A percentile compares a stretch with the other conserved stretches of the same genome.
These are phyloP conservation scores for Ochotona curzoniae DNA, from an alignment of 2,113 vertebrate genomes.

Conservation along the genomic window DNA sequence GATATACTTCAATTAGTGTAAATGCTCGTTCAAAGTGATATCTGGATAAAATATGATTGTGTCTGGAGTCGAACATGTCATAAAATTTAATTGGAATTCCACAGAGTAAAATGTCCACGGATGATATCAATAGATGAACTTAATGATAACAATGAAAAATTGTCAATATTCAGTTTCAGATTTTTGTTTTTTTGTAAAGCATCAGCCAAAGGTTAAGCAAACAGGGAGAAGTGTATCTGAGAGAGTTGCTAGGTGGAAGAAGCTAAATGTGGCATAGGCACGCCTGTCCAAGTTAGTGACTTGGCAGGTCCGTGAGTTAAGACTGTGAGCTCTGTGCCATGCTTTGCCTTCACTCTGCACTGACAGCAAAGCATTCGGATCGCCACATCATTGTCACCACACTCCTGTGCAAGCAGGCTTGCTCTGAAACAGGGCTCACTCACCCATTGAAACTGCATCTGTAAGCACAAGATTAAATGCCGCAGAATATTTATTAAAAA, in stretches of 20 bases:
- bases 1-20: slow-evolving; percentile 64
- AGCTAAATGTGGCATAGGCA: fast-evolving
- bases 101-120: not conserved
- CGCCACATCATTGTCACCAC: not conserved
- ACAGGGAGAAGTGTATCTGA: not conserved
- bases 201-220: fast-evolving
- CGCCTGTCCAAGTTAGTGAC: not conserved
- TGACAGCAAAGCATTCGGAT: not conserved
- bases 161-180: not conserved
- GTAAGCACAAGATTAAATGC: not conserved
- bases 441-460: too few species aligned
- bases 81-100: not conserved
- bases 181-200: not conserved
- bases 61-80: not conserved
- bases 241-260: too few species aligned
- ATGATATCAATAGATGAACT: not conserved
- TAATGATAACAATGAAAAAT: slow-evolving; percentile 9
- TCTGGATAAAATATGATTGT: slow-evolving; percentile 55
- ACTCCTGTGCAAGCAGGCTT: too few species aligned
- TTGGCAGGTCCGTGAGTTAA: not conserved
- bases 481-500: not conserved
- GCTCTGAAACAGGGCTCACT: not conserved
- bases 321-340: not conserved
- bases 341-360: not conserved
- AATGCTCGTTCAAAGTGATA: slow-evolving; percentile 48